Conservation (phyloP, 2,113 vertebrate genomes). For the Alethe castanea region DNA sequence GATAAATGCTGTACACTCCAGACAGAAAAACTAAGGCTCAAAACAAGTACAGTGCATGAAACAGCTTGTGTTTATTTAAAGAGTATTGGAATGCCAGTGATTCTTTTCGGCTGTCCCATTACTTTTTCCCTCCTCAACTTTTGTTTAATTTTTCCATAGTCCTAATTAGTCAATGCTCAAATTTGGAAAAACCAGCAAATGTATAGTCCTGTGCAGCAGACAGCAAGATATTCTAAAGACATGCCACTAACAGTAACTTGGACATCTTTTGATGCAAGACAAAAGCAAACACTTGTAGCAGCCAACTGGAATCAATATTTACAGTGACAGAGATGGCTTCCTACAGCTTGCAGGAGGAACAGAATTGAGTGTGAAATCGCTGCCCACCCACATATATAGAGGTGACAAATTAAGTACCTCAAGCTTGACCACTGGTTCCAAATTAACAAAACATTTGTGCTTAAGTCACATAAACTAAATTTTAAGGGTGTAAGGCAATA, state of each 20-base stretch:
- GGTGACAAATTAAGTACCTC: not conserved
- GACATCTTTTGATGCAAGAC: not conserved
- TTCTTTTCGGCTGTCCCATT: slow-evolving; percentile 63
- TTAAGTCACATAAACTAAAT: not conserved
- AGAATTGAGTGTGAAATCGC: not conserved
- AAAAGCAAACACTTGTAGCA: slow-evolving; percentile 11
- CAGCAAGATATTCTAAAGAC: slow-evolving; percentile 3
- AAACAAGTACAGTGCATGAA: not conserved
- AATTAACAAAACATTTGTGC: not conserved
- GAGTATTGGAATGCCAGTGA: slow-evolving; percentile 49
- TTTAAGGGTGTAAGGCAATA: not conserved
- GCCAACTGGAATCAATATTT: slow-evolving; percentile 15
- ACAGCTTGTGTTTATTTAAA: slow-evolving; percentile 45
- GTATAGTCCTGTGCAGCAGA: slow-evolving; percentile 4
- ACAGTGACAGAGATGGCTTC: not conserved
- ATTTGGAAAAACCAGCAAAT: not conserved
- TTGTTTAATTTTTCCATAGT: slow-evolving; percentile 59
- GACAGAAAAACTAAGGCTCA: not conserved
- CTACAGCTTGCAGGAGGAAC: not conserved
- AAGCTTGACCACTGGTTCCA: not conserved
- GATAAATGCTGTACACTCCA: not conserved
- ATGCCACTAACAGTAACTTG: not conserved
- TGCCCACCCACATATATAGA: not conserved
- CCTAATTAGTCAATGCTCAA: slow-evolving; percentile 7
- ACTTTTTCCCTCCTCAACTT: not conserved